These are phyloP conservation scores for Tetramorium parvispinum DNA, from an alignment of 1,140 invertebrate species.

Conservation along the genomic window DNA sequence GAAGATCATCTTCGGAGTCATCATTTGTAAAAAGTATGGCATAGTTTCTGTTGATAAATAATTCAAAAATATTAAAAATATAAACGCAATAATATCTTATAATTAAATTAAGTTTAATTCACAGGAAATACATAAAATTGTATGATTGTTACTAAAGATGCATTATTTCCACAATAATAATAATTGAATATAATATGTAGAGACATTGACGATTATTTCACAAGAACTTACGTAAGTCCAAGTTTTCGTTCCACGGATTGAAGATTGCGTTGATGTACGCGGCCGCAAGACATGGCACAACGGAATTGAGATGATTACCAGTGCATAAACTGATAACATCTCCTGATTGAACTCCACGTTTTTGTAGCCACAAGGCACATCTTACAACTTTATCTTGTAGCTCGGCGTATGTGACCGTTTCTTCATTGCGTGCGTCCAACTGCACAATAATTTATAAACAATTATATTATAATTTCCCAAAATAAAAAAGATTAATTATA, in stretches of 20 bases:
- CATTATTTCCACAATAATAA: no score
- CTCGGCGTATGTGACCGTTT: conserved; percentile 81
- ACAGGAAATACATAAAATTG: no score
- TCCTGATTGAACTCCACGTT: conserved; percentile 79
- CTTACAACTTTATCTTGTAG: conserved; percentile 80
- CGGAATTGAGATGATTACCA: conserved; percentile 83
- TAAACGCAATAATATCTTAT: no score
- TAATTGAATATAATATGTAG: not conserved
- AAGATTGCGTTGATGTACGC: conserved; percentile 81
- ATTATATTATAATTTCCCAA: not conserved
- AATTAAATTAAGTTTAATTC: not conserved
- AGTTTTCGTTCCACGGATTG: conserved; percentile 65
- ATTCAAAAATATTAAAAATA: not conserved
- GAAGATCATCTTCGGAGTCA: conserved; percentile 68
- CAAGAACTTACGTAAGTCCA: conserved; percentile 62
- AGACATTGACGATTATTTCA: not conserved
- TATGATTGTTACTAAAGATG: no score
- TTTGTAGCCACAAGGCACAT: conserved; percentile 82
- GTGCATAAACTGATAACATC: conserved; percentile 82
- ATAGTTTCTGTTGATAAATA: conserved; percentile 48
- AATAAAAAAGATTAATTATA: not conserved
- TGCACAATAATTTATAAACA: conserved; percentile 60
- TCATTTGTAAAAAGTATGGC: conserved; percentile 36
- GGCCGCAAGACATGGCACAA: conserved; percentile 83
- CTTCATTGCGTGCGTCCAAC: conserved; percentile 84